These are phyloP conservation scores for Sinella curviseta DNA, from an alignment of 1,140 invertebrate species.

Conservation along the genomic window DNA sequence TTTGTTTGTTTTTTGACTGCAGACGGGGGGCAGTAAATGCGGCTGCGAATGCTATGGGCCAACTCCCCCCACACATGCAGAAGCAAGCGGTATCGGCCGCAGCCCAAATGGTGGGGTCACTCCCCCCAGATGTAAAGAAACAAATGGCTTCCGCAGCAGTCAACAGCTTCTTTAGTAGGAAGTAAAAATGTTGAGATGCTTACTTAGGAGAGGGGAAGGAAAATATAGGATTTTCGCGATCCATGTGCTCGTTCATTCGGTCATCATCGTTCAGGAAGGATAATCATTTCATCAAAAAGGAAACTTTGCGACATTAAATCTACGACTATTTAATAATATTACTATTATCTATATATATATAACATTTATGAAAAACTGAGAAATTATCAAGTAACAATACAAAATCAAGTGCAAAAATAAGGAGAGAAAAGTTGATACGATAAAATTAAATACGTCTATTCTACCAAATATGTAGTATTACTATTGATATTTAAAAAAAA, in stretches of 20 bases:
- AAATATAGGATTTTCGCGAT: neutral
- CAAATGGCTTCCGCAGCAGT: conserved; percentile 49
- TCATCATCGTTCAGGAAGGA: neutral
- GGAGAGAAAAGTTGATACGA: too few relatives aligned
- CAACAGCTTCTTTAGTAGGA: conserved; percentile 34
- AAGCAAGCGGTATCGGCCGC: conserved; percentile 49
- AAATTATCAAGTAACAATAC: too few relatives aligned
- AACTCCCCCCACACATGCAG: conserved; percentile 48
- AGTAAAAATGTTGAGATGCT: neutral
- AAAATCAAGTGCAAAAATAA: too few relatives aligned
- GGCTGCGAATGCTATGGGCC: conserved; percentile 45
- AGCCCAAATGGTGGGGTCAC: conserved; percentile 47
- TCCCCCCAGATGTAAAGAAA: conserved; percentile 49
- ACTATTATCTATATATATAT: neutral
- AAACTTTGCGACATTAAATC: too few relatives aligned
- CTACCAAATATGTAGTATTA: too few relatives aligned
- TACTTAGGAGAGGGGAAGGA: neutral
- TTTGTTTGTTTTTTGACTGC: conserved; percentile 43
- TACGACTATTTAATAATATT: too few relatives aligned
- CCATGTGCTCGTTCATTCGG: neutral
- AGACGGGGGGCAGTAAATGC: conserved; percentile 47
- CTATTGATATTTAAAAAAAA: too few relatives aligned
- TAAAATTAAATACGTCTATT: too few relatives aligned
- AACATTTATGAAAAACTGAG: neutral
- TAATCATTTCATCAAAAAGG: too few relatives aligned